phyloP scores from a whole-genome alignment of 2,797 vertebrate species.

The Paramormyrops hopkinsi region DNA sequence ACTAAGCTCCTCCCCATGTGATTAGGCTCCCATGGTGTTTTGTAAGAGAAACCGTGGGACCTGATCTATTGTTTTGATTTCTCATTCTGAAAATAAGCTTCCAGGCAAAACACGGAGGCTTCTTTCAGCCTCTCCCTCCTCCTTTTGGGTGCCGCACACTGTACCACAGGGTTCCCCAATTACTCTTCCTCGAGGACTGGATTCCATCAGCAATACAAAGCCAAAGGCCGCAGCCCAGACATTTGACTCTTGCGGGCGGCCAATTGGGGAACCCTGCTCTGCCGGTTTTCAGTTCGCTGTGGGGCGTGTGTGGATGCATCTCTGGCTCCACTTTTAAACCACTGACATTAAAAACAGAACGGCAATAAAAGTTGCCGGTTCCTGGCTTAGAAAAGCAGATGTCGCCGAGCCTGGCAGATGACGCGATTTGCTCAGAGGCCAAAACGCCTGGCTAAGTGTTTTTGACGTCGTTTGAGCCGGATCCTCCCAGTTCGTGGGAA shows the following conservation, averaged over 20 bases:
- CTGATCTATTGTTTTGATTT: not conserved
- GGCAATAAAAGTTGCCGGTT: not conserved
- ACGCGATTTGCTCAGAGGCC: not conserved
- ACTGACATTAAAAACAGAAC: not conserved
- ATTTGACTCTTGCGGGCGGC: not conserved
- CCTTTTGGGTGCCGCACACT: not conserved
- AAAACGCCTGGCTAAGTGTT: not conserved
- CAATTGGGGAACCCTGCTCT: not conserved
- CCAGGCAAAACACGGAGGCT: conserved; percentile 2
- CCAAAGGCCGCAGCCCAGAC: not conserved
- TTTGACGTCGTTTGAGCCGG: not conserved
- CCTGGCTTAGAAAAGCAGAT: not conserved
- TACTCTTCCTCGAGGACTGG: not conserved
- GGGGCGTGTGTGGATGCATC: not conserved
- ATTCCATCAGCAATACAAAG: not conserved
- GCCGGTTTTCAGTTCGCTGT: not conserved
- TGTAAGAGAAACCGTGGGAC: not conserved
- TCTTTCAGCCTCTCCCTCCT: not conserved
- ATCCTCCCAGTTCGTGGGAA: not conserved
- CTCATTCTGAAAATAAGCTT: not conserved
- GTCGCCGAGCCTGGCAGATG: not conserved
- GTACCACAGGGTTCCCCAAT: not conserved
- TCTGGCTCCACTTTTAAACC: not conserved
- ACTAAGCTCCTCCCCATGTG: not conserved
- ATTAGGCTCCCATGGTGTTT: not conserved